A percentile compares a stretch with the other conserved stretches of the same genome.
Conservation (phyloP, 2,113 vertebrate genomes). For the Noturus placidus region DNA sequence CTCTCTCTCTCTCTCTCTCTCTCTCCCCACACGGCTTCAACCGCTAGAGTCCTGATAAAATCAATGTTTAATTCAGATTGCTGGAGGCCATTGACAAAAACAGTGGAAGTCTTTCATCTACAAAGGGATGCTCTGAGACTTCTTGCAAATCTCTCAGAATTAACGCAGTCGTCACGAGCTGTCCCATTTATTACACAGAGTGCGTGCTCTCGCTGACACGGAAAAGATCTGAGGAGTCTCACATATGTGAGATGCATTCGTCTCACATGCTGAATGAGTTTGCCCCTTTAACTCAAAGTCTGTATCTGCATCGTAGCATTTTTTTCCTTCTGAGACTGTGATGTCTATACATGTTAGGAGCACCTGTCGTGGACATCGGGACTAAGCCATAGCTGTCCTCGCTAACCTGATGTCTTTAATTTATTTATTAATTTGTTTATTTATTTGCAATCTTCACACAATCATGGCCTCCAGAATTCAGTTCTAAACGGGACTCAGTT, state of each 20-base stretch:
- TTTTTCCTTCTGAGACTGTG: neutral
- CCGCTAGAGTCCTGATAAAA: slow-evolving; percentile 75
- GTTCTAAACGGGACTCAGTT: neutral
- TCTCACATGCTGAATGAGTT: slow-evolving; percentile 31
- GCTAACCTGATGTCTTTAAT: neutral
- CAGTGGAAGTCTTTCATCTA: slow-evolving; percentile 78
- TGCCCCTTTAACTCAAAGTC: neutral
- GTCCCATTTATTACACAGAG: slow-evolving; percentile 63
- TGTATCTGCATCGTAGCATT: neutral
- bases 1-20: slow-evolving; percentile 30
- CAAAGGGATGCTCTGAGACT: slow-evolving; percentile 67
- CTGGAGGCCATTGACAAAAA: slow-evolving; percentile 77
- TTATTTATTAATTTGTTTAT: neutral
- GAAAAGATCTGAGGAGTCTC: slow-evolving; percentile 49
- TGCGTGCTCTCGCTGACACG: slow-evolving; percentile 49
- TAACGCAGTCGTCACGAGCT: slow-evolving; percentile 69
- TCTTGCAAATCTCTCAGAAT: slow-evolving; percentile 61
- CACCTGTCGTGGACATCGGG: neutral
- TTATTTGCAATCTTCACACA: neutral
- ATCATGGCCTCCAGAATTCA: neutral
- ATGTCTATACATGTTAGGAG: neutral
- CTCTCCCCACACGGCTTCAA: slow-evolving; percentile 56
- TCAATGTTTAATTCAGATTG: slow-evolving; percentile 81
- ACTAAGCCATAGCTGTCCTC: neutral
- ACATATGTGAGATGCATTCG: slow-evolving; percentile 25